Evolutionary conservation across 2,797 vertebrate species (phyloP).

Genomic region (Xenops minutus): DNA sequence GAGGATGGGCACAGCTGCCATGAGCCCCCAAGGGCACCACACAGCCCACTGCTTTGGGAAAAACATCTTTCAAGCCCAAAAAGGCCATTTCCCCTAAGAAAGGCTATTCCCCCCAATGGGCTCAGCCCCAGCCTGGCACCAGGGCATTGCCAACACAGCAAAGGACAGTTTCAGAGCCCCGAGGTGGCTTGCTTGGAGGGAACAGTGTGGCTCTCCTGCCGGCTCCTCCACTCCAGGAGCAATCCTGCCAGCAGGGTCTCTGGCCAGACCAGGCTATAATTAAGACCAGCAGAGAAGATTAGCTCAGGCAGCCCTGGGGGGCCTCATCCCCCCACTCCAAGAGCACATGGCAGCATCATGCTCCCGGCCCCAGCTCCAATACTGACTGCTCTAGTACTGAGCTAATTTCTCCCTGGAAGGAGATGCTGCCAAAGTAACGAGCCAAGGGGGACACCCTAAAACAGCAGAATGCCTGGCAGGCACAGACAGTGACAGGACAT

Average conservation of each 20-base stretch:
- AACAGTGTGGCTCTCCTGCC: not conserved
- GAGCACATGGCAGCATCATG: not conserved
- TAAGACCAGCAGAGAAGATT: not conserved
- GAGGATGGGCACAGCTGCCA: not conserved
- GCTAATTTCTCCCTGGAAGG: conserved; percentile 7
- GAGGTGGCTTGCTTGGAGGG: not conserved
- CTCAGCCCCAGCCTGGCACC: not conserved
- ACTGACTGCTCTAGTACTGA: not conserved
- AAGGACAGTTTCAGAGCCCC: not conserved
- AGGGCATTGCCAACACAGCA: not conserved
- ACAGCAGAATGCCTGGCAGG: not conserved
- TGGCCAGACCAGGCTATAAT: not conserved
- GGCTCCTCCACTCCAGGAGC: not conserved
- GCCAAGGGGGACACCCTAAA: not conserved
- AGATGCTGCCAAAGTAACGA: not conserved
- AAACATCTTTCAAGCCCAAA: not conserved
- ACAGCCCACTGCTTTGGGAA: not conserved
- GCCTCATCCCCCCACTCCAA: accelerated
- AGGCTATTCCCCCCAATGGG: too few relatives aligned
- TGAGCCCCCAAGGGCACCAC: not conserved
- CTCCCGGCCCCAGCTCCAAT: not conserved
- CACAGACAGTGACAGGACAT: not conserved
- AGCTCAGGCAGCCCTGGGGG: not conserved
- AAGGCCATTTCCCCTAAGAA: not conserved
- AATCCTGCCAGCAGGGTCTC: not conserved